A percentile compares a stretch with the other conserved stretches of the same genome.
Evolutionary conservation across 1,140 invertebrate genomes (phyloP).

Genomic region (Chelonus insularis): DNA sequence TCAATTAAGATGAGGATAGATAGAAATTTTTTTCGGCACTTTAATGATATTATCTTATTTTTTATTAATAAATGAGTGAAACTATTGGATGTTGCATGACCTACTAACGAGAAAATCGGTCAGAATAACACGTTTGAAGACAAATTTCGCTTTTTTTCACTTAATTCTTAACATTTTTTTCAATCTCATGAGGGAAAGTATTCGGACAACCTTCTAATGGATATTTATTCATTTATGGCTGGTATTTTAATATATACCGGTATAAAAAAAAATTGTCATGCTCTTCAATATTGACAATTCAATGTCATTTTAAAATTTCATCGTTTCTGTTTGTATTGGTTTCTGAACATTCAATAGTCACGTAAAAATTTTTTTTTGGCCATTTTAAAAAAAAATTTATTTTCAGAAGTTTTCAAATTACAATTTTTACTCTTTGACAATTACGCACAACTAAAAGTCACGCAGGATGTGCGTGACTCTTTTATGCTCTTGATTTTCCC

Average conservation of each 20-base stretch:
- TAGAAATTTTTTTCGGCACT: neutral
- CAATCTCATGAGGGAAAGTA: neutral
- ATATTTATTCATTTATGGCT: neutral
- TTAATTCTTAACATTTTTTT: neutral
- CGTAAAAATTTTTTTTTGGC: no score
- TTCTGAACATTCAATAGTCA: no score
- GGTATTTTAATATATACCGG: neutral
- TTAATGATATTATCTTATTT: neutral
- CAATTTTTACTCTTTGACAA: neutral
- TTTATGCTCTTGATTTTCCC: constrained; percentile 5
- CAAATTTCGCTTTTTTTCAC: constrained; percentile 14
- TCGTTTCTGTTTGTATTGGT: no score
- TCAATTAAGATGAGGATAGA: no score
- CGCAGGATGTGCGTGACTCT: constrained; percentile 24
- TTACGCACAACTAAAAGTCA: neutral
- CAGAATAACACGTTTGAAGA: neutral
- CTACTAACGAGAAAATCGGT: neutral
- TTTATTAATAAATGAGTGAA: neutral
- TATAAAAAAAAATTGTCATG: no score
- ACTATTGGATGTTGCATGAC: constrained; percentile 3
- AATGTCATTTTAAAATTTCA: no score
- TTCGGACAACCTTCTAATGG: neutral
- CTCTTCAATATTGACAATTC: no score
- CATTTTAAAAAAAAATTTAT: no score
- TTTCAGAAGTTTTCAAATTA: neutral